Conservation (phyloP, 2,113 vertebrate species). For the Oxygymnocypris stewartii region DNA sequence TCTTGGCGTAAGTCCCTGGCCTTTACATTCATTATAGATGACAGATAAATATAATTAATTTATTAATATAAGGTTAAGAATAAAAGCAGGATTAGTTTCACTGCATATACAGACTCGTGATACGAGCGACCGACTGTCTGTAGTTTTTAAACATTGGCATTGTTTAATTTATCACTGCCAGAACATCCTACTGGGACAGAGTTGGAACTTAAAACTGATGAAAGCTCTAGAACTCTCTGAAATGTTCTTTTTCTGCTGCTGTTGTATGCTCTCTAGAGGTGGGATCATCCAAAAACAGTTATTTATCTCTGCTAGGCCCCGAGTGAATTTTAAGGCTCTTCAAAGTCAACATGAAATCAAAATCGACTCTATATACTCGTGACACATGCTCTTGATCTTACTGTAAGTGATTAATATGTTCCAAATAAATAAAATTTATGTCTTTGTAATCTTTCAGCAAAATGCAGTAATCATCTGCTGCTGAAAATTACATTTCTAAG, state of each 20-base stretch:
- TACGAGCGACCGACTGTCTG: background rate
- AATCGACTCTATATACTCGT: background rate
- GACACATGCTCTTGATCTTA: background rate
- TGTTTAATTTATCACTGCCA: background rate
- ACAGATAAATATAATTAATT: constrained; percentile 64
- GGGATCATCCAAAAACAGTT: background rate
- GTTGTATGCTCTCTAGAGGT: background rate
- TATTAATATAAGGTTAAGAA: constrained; percentile 64
- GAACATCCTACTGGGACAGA: background rate
- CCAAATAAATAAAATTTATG: background rate
- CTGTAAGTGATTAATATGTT: background rate
- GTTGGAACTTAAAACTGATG: constrained; percentile 7
- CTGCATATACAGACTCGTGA: background rate
- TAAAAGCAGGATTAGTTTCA: constrained; percentile 12
- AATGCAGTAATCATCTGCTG: background rate
- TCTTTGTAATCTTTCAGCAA: background rate
- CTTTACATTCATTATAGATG: constrained; percentile 72
- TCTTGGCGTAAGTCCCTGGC: constrained; percentile 69
- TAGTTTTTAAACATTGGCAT: constrained; percentile 19
- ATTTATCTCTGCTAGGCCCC: constrained; percentile 19
- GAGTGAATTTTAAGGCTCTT: background rate
- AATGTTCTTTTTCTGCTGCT: background rate
- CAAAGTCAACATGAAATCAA: constrained; percentile 3
- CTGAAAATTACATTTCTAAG: background rate
- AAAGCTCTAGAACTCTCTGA: background rate